Conservation (phyloP, 1,140 invertebrate genomes). For the Heliconius hewitsoni region DNA sequence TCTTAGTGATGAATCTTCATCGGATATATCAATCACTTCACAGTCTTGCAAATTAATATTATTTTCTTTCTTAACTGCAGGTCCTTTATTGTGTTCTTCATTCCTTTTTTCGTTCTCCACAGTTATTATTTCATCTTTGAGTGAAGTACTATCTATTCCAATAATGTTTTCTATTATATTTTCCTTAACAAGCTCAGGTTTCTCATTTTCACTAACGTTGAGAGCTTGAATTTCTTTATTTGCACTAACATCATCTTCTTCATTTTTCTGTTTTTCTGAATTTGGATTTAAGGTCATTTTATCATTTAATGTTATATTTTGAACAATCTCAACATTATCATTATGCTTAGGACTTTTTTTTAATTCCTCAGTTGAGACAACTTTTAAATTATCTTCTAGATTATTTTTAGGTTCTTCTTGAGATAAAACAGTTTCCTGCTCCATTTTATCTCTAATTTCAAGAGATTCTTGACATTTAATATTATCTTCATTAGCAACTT, state of each 20-base stretch:
- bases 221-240: neutral
- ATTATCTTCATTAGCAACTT: neutral
- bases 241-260: neutral
- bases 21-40: conserved; percentile 6
- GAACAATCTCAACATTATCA: neutral
- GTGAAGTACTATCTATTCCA: neutral
- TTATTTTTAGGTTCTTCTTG: neutral
- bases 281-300: neutral
- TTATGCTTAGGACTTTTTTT: neutral
- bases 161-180: neutral
- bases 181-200: neutral
- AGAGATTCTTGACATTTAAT: conserved; percentile 2
- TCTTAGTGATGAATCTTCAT: neutral
- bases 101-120: neutral
- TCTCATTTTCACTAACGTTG: neutral
- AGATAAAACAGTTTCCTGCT: neutral
- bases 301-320: neutral
- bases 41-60: neutral
- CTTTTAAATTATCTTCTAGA: neutral
- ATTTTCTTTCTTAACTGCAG: neutral
- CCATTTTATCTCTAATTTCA: neutral
- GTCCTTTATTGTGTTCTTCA: neutral
- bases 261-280: neutral
- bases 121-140: neutral
- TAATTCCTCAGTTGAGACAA: neutral